Evolutionary conservation across 2,888 invertebrate genomes (phyloP).

Genomic region (Amphipoea oculea): DNA sequence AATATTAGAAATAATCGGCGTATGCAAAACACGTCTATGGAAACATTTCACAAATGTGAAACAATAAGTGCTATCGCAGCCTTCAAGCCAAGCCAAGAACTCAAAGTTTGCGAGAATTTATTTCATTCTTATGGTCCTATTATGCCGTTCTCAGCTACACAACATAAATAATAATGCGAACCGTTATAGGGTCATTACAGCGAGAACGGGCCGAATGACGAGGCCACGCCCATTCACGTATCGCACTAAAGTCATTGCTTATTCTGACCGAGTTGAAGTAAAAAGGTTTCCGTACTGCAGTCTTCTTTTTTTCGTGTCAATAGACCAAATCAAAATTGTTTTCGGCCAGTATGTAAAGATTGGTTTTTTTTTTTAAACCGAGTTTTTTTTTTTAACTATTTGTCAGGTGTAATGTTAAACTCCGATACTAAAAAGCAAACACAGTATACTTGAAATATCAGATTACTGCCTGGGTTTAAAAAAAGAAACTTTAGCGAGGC

Average conservation of each 20-base stretch:
- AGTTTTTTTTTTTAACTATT: background rate
- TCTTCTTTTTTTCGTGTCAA: background rate
- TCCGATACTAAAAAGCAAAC: background rate
- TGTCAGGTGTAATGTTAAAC: background rate
- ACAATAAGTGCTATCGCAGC: conserved; percentile 86
- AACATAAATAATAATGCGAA: conserved; percentile 90
- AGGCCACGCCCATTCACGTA: conserved; percentile 71
- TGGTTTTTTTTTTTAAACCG: background rate
- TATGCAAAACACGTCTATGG: conserved; percentile 79
- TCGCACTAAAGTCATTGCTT: conserved; percentile 64
- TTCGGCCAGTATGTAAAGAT: background rate
- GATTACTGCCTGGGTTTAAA: too few relatives aligned
- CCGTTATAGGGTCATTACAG: conserved; percentile 89
- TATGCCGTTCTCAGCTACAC: conserved; percentile 89
- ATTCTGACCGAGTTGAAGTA: conserved; percentile 68
- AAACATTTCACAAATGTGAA: conserved; percentile 83
- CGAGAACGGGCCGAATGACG: conserved; percentile 84
- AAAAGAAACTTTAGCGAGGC: too few relatives aligned
- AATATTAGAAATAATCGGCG: conserved; percentile 71
- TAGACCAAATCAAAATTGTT: background rate
- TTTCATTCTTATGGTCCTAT: conserved; percentile 90
- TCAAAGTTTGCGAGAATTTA: conserved; percentile 88
- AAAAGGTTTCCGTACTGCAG: conserved; percentile 46
- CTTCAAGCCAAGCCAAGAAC: conserved; percentile 85
- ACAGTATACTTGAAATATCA: background rate